Evolutionary conservation across 2,797 vertebrate genomes (phyloP), one percentile per base, ranked within the genome.

Genomic region (Oreochromis mossambicus): DNA sequence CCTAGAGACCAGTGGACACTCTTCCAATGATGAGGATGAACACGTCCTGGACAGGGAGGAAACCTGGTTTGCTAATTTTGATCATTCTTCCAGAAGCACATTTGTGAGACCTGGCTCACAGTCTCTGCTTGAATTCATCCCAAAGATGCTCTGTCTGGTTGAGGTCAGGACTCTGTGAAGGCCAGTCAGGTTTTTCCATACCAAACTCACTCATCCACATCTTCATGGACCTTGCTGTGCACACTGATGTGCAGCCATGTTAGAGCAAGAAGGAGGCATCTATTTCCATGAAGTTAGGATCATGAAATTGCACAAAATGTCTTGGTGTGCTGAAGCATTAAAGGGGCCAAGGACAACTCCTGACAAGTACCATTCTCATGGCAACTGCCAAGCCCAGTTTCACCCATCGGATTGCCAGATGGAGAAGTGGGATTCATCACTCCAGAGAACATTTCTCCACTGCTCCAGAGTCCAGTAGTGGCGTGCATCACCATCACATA

Each of bases 41-140:
- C 26, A 4, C 0, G 0, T 17, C 8, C 26, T 32, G 55, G 26
- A 58, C 26, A 10, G 26, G 55, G 55, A 56, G 55, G 26, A 56
- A 56, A 26, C 14, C 14, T 58, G 55, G 55, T 58, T 58, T 58
- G 26, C 26, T 58, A 6, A 58, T 58, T 58, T 32, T 58, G 55
- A 32, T 32, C 26, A 58, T 58, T 58, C 8, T 58, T 58, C 14
- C 26, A 58, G 55, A 58, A 58, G 55, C 32, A 5, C 26, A 58
- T 58, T 17, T 58, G 26, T 58, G 55, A 17, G 8, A 58, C 55
- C 5, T 58, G 55, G 26, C 55, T 58, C 26, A 58, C 26, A 10
- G 26, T 10, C 26, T 58, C 55, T 58, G 26, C 55, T 32, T 14
- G 32, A 58, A 58, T 58, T 32, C 55, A 17, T 17, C 55, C 55